Conservation (phyloP, 2,113 vertebrate species). For the Clarias magur region DNA sequence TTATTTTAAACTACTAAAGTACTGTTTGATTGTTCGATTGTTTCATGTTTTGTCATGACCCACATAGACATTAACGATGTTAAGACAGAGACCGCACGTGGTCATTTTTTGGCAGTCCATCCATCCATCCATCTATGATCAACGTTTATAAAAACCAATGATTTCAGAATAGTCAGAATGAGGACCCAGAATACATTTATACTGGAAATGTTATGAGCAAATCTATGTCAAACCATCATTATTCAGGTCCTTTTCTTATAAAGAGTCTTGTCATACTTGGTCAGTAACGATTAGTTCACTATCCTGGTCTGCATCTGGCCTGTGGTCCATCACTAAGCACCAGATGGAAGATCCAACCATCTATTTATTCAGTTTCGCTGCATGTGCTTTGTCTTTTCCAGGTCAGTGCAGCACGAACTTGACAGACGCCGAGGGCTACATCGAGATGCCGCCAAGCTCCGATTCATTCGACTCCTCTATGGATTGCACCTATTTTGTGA, state of each 20-base stretch:
- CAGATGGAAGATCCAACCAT: neutral
- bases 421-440: constrained; percentile 84
- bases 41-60: constrained; percentile 35
- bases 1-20: neutral
- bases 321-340: neutral
- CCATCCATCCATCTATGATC: neutral
- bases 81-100: constrained; percentile 52
- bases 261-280: neutral
- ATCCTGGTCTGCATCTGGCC: neutral
- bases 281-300: neutral
- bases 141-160: neutral
- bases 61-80: constrained; percentile 62
- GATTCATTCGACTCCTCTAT: constrained; percentile 68
- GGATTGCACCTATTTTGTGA: constrained; percentile 90
- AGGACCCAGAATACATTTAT: neutral
- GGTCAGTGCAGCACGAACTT: constrained; percentile 88
- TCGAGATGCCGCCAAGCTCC: constrained; percentile 78
- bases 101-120: neutral
- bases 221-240: neutral
- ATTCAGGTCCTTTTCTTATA: neutral
- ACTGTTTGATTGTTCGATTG: constrained; percentile 46
- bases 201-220: neutral
- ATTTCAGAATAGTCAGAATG: neutral
- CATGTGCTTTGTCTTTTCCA: constrained; percentile 67
- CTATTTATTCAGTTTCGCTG: constrained; percentile 46